Evolutionary conservation across 2,113 vertebrate genomes (phyloP), one percentile per base, ranked within the genome.

Genomic region (Cheilinus undulatus): DNA sequence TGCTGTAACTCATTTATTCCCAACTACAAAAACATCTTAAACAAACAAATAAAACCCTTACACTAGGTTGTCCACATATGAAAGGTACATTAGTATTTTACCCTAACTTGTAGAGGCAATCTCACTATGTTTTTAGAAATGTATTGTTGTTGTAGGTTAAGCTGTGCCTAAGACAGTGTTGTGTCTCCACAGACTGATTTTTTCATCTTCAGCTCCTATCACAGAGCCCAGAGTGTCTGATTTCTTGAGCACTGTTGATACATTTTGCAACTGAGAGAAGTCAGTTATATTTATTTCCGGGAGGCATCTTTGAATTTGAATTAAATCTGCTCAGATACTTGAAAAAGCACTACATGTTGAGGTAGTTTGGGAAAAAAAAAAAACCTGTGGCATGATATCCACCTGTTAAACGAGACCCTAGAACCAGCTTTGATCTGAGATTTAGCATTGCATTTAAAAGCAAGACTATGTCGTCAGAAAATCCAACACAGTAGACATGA

Each of bases 221-320:
- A 3, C 1, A 14, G 38, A 40, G 38, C 12, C 1, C 2, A 40
- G 38, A 3, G 40, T 17, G 40, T 67, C 14, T 23, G 1, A 4
- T 19, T 17, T 45, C 19, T 20, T n/a, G 42, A 19, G 40, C 17
- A 5, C 14, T 45, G n/a, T 8, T n/a, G 20, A 45, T 1, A 45
- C 23, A 42, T 26, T 58, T 67, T 52, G 10, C 28, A 19, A 59
- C 26, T 54, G 2, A 36, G 46, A 43, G 52, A 40, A 49, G 53
- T 45, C 14, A 49, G 3, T 58, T 6, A 15, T 14, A 4, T 45
- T 45, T n/a, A 20, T n/a, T 45, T n/a, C 19, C 24, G n/a, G 15
- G 14, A 54, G 3, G 42, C 15, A 10, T 34, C 10, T 34, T 11
- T 12, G 7, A 5, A 45, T 42, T 1, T 17, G 40, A 45, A n/a